A percentile compares a stretch with the other conserved stretches of the same genome.
Conservation (phyloP, 2,888 invertebrate species). For the Acronicta alni region DNA sequence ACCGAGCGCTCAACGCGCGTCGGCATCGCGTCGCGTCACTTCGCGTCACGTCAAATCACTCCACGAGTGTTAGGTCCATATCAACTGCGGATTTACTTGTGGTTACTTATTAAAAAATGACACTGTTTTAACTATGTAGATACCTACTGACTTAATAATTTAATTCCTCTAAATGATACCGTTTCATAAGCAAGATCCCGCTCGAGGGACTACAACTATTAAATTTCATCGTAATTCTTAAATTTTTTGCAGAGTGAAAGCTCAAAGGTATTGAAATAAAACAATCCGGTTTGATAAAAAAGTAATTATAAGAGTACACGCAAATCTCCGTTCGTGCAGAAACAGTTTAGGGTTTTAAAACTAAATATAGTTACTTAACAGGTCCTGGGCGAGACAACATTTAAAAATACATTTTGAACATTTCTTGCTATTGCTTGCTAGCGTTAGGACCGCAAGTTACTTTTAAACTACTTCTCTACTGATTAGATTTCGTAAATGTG, state of each 20-base stretch:
- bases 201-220: conserved; percentile 12
- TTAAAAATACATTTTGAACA: conserved; percentile 31
- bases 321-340: conserved; percentile 3
- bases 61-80: conserved; percentile 30
- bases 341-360: conserved; percentile 10
- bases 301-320: conserved; percentile 3
- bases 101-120: conserved; percentile 26
- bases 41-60: conserved; percentile 40
- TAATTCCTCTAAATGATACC: conserved; percentile 15
- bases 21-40: not conserved
- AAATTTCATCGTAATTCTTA: no score
- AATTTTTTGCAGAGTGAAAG: not conserved
- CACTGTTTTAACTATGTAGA: not conserved
- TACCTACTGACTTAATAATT: conserved; percentile 25
- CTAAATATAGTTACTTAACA: conserved; percentile 7
- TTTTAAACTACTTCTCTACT: conserved; percentile 52
- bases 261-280: not conserved
- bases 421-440: conserved; percentile 39
- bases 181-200: conserved; percentile 6
- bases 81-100: conserved; percentile 19
- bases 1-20: not conserved
- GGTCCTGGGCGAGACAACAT: conserved; percentile 3
- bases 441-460: conserved; percentile 37
- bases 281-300: conserved; percentile 12
- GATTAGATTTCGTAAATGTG: conserved; percentile 59